Percentiles rank a stretch among this genome's conserved stretches.
phyloP scores from a whole-genome alignment of 2,113 vertebrate genomes.

The Gallinago undulata region DNA sequence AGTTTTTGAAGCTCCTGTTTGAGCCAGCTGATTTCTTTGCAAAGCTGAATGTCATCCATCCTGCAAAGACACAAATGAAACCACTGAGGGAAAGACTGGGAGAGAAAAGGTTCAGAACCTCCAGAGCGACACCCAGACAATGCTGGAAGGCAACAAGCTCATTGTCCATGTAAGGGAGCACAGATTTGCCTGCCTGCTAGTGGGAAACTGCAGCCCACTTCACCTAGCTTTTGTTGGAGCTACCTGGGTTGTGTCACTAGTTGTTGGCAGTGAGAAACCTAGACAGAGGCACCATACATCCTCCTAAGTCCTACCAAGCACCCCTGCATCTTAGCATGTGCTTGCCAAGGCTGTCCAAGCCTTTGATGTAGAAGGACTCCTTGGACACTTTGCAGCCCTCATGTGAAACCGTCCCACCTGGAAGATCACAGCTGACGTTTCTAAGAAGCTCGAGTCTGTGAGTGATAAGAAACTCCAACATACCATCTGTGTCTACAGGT shows the following conservation, averaged over 20 bases:
- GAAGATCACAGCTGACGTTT: background rate
- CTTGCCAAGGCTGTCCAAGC: background rate
- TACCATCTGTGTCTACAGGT: background rate
- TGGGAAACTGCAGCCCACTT: accelerated
- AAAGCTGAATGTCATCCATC: constrained; percentile 93
- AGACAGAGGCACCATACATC: background rate
- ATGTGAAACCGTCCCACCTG: background rate
- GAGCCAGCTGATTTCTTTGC: constrained; percentile 86
- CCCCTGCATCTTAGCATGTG: background rate
- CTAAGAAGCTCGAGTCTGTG: background rate
- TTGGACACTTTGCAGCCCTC: background rate
- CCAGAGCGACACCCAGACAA: background rate
- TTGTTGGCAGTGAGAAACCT: background rate
- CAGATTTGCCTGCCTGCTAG: background rate
- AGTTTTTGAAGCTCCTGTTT: constrained; percentile 86
- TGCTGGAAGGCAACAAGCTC: background rate
- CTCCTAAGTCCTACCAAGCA: background rate
- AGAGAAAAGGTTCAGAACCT: background rate
- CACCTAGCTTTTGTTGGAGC: background rate
- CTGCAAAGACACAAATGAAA: constrained; percentile 49
- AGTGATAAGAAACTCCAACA: background rate
- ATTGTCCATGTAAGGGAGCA: accelerated
- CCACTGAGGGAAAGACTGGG: background rate
- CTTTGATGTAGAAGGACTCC: background rate
- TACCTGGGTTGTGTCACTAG: background rate